Base-by-base conservation (phyloP, 1,140 invertebrate genomes). In the Aphelenchoides avenae region DNA sequence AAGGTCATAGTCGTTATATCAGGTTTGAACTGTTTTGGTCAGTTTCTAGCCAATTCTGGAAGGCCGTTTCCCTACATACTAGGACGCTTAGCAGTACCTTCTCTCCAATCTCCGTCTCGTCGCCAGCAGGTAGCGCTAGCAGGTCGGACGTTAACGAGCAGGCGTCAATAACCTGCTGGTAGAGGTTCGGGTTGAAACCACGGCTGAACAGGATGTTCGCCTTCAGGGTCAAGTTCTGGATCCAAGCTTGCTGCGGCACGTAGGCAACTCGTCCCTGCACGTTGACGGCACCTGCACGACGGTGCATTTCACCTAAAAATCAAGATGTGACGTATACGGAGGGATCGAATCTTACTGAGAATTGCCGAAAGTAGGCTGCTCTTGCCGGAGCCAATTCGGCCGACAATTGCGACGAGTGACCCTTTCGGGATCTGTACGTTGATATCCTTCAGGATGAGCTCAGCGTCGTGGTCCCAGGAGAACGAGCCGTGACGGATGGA, bases 361-460 rank as follows among this genome's bases (percentile, higher is more conserved):
- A n/a, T n/a, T n/a, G n/a, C n/a, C n/a, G n/a, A n/a, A n/a, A n/a
- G n/a, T n/a, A n/a, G n/a, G n/a, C n/a, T n/a, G n/a, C n/a, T n/a
- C 68, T 84, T 84, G 11, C 84, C 84, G 24, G 77, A 68, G 13
- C 84, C 84, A 3, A 85, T 83, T 18, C 75, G 61, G 6, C 84
- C 84, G 18, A 84, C 82, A 13, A 85, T 76, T 5, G 82, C 84
- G 5, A 83, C 78, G 15, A 89, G 66, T 72, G 85, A 83, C 41
- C 85, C 85, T 18, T 57, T 48, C 27, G 57, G 40, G 1, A 71
- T 53, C 11, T 18, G 39, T 7, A 71, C 18, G 30, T 68, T 68
- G 18, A 71, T 52, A 20, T 70, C 61, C 2, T 52, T 30, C 0
- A 71, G 49, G 1, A 41, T 34, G 18, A 43, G 36, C 15, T 59